These are phyloP conservation scores for Margarornis squamiger DNA, from an alignment of 2,797 vertebrate genomes.

Conservation along the genomic window DNA sequence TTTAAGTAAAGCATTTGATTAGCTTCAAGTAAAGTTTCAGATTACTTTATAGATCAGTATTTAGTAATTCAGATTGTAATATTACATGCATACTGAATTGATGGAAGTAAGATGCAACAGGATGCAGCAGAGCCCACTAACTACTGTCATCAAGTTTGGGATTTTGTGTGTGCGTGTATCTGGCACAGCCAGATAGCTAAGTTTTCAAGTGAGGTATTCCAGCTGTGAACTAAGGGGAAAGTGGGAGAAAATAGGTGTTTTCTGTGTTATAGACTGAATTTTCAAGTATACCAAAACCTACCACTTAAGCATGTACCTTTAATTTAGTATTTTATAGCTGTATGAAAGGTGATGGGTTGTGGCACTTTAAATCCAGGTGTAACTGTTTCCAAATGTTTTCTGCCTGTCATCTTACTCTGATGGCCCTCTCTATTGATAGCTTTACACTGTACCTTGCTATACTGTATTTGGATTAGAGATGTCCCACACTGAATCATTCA, in stretches of 20 bases:
- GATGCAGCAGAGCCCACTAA: not conserved
- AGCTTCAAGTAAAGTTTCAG: not conserved
- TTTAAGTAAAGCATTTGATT: not conserved
- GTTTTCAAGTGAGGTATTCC: not conserved
- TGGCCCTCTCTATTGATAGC: not conserved
- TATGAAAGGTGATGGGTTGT: not conserved
- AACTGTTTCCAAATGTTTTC: not conserved
- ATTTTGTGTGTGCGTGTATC: not conserved
- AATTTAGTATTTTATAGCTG: not conserved
- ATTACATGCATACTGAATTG: not conserved
- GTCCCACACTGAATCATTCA: not conserved
- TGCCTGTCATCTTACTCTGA: not conserved
- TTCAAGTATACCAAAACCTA: not conserved
- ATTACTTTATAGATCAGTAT: not conserved
- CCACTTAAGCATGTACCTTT: not conserved
- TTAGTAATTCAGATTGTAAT: not conserved
- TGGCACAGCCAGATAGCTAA: not conserved
- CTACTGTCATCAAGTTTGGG: not conserved
- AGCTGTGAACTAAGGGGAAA: not conserved
- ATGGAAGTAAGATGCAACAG: too few species aligned
- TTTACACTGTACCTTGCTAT: not conserved
- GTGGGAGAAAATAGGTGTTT: not conserved
- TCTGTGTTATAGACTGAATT: not conserved
- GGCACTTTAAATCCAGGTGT: not conserved
- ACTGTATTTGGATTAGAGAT: not conserved